A percentile compares a stretch with the other conserved stretches of the same genome.
phyloP scores from a whole-genome alignment of 2,888 invertebrate species.

The Molanna angustata region DNA sequence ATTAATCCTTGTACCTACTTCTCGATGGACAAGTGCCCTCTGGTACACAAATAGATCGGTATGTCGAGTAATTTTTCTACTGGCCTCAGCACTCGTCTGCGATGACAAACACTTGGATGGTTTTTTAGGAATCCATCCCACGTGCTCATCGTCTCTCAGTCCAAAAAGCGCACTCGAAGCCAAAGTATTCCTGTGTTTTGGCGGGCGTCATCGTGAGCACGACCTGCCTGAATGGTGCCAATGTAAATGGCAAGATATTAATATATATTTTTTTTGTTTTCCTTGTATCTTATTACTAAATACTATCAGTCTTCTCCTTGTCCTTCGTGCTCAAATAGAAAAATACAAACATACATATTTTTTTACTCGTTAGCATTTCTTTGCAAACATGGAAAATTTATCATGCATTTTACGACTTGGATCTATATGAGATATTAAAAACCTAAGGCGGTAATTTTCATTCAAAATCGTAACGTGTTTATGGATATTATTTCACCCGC shows the following conservation, averaged over 20 bases:
- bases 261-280: neutral
- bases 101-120: constrained; percentile 16
- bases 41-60: too few relatives aligned
- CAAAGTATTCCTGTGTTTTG: neutral
- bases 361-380: too few relatives aligned
- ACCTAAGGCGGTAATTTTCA: too few relatives aligned
- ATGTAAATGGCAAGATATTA: neutral
- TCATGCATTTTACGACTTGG: too few relatives aligned
- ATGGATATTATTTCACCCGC: too few relatives aligned
- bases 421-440: too few relatives aligned
- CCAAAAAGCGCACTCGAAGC: constrained; percentile 9
- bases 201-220: neutral
- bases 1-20: too few relatives aligned
- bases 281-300: neutral
- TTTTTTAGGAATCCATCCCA: constrained; percentile 14
- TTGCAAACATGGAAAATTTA: too few relatives aligned
- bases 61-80: constrained; percentile 12
- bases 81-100: constrained; percentile 7
- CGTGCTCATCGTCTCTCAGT: too few relatives aligned
- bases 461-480: too few relatives aligned
- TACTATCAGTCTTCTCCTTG: neutral
- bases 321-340: neutral
- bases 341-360: too few relatives aligned
- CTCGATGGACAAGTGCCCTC: too few relatives aligned
- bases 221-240: constrained; percentile 9